Percentiles rank a stretch among this genome's conserved stretches.
Conservation (phyloP, 2,113 vertebrate species). For the Dipodomys spectabilis region DNA sequence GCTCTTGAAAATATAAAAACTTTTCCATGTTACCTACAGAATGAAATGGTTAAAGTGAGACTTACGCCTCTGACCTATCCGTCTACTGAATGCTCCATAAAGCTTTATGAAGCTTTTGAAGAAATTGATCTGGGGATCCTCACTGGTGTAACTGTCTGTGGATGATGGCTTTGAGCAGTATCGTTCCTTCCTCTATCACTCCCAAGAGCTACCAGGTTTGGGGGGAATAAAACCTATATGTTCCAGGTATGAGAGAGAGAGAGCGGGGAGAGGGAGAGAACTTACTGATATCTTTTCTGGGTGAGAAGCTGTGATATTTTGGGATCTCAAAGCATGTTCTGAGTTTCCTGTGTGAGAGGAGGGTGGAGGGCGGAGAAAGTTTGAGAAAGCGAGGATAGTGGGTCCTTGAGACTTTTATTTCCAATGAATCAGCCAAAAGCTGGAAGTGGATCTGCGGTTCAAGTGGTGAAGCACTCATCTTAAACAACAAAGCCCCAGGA, state of each 20-base stretch:
- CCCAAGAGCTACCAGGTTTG: not conserved
- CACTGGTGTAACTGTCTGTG: conserved; percentile 50
- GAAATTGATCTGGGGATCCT: conserved; percentile 46
- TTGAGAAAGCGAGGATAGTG: not conserved
- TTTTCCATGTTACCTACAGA: not conserved
- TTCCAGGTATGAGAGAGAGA: not conserved
- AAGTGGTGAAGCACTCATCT: no score
- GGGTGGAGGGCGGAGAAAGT: not conserved
- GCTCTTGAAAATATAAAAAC: not conserved
- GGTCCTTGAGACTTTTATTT: no score
- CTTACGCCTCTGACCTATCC: conserved; percentile 42
- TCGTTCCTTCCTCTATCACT: not conserved
- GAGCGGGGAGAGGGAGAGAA: not conserved
- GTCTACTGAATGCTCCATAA: conserved; percentile 60
- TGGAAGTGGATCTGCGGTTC: no score
- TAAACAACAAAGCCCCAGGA: no score
- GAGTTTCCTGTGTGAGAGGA: not conserved
- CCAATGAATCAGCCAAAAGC: no score
- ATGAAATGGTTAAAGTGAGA: conserved; percentile 54
- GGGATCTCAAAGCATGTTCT: not conserved
- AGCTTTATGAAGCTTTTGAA: conserved; percentile 68
- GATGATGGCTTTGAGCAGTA: conserved; percentile 35
- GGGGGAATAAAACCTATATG: not conserved
- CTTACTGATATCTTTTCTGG: not conserved
- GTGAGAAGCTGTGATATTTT: not conserved